A percentile compares a stretch with the other conserved stretches of the same genome.
Conservation (phyloP, 2,113 vertebrate genomes). For the Heterocephalus glaber region DNA sequence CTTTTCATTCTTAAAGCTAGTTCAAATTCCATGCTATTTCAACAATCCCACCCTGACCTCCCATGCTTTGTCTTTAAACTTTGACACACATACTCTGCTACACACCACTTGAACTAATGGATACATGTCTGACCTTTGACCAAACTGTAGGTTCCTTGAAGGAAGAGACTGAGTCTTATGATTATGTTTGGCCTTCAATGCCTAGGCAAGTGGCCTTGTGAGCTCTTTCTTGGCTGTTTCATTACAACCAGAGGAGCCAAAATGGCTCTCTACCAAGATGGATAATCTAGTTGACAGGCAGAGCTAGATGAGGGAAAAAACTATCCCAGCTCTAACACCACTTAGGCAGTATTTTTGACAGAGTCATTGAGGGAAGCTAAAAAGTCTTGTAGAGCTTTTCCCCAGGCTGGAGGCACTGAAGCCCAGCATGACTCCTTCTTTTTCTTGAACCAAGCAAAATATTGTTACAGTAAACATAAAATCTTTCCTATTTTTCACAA, state of each 20-base stretch:
- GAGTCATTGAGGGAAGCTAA: not conserved
- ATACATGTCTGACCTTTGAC: not conserved
- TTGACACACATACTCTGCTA: not conserved
- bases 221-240: not conserved
- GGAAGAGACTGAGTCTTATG: not conserved
- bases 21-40: not conserved
- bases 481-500: conserved; percentile 55
- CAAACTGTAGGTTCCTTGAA: not conserved
- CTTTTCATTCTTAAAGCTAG: not conserved
- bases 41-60: not conserved
- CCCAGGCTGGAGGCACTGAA: not conserved
- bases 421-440: conserved; percentile 30
- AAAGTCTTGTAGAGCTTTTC: conserved; percentile 43
- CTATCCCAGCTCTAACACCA: not conserved
- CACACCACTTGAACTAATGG: not conserved
- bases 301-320: not conserved
- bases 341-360: not conserved
- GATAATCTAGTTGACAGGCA: not conserved
- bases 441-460: conserved; percentile 70
- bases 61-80: not conserved
- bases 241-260: not conserved
- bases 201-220: not conserved
- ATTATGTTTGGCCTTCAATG: not conserved
- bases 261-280: not conserved
- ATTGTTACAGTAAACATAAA: conserved; percentile 72